phyloP scores from a whole-genome alignment of 2,888 invertebrate species.

The Balanococcus diminutus region DNA sequence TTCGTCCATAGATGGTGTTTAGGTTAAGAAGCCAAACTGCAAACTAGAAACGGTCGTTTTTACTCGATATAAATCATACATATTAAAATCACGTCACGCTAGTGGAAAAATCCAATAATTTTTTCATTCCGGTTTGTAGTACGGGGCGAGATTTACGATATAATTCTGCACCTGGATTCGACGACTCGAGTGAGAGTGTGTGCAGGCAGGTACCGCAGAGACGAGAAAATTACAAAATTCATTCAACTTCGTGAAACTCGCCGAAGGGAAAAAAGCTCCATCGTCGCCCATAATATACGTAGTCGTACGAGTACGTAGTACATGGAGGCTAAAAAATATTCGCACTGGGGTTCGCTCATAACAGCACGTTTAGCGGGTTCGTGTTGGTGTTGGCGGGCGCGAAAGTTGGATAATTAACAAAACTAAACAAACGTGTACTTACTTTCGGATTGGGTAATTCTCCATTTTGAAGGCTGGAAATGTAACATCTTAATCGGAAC shows the following conservation, averaged over 20 bases:
- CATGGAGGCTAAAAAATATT: neutral
- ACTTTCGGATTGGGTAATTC: constrained; percentile 98
- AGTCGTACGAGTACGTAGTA: neutral
- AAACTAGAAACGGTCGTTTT: neutral
- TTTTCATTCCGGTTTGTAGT: neutral
- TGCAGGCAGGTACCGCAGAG: neutral
- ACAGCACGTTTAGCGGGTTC: neutral
- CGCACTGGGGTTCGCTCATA: neutral
- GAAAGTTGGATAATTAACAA: constrained; percentile 13
- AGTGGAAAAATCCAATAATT: constrained; percentile 21
- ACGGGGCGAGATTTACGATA: neutral
- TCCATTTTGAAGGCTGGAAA: constrained; percentile 93
- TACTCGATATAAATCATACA: neutral
- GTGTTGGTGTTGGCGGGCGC: neutral
- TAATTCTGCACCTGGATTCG: constrained; percentile 7
- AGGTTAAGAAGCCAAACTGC: neutral
- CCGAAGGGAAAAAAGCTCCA: neutral
- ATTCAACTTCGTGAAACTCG: neutral
- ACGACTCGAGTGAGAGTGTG: neutral
- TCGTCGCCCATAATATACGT: neutral
- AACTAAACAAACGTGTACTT: constrained; percentile 59
- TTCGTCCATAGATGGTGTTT: too few relatives aligned
- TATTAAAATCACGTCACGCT: constrained; percentile 12
- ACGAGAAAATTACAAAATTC: constrained; percentile 12
- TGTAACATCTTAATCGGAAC: constrained; percentile 93